These are phyloP conservation scores for Kradibia gibbosae DNA, from an alignment of 1,140 invertebrate species.

Conservation along the genomic window DNA sequence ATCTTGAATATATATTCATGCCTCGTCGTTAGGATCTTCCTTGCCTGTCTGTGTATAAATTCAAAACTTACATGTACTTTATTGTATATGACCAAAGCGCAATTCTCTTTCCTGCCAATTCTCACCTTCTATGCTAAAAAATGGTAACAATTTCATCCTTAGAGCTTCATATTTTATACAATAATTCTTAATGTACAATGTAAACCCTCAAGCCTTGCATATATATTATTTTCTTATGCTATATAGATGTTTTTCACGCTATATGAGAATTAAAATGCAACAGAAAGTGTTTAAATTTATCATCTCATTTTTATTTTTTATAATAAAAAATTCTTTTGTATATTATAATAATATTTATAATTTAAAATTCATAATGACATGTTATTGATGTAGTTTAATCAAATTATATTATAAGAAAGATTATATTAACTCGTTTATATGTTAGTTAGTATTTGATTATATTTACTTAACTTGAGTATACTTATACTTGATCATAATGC, in stretches of 20 bases:
- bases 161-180: slow-evolving; percentile 35
- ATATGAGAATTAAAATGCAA: background rate
- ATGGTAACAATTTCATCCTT: slow-evolving; percentile 38
- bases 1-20: slow-evolving; percentile 10
- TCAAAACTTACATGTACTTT: slow-evolving; percentile 36
- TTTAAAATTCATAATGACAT: too few relatives aligned
- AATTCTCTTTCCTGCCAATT: background rate
- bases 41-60: slow-evolving; percentile 9
- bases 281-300: background rate
- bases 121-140: background rate
- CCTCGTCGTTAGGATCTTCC: background rate
- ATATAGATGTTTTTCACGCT: background rate
- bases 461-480: too few relatives aligned
- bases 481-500: too few relatives aligned
- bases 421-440: too few relatives aligned
- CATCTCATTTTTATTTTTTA: slow-evolving; percentile 1
- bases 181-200: slow-evolving; percentile 7
- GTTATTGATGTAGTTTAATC: too few relatives aligned
- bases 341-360: background rate
- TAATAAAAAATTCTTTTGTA: background rate
- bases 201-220: background rate
- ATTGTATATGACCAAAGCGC: slow-evolving; percentile 25
- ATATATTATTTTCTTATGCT: background rate
- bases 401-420: too few relatives aligned
- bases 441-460: too few relatives aligned